These are phyloP conservation scores for Callochromis pleurospilus DNA, from an alignment of 2,113 vertebrate genomes.

Conservation along the genomic window DNA sequence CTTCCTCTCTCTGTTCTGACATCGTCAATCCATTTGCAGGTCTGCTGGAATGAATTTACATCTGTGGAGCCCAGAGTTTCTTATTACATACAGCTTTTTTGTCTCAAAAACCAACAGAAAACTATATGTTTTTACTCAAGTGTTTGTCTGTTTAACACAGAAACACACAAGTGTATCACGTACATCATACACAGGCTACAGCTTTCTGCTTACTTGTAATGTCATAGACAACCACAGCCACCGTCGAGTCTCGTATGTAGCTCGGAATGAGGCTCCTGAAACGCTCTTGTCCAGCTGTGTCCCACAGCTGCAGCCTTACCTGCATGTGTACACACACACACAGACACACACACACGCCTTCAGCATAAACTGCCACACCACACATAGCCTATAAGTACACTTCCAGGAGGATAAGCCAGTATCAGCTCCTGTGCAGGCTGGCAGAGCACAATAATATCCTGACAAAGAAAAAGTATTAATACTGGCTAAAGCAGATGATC, in stretches of 20 bases:
- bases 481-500: conserved; percentile 37
- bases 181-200: background rate
- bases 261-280: conserved; percentile 71
- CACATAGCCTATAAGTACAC: background rate
- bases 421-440: conserved; percentile 24
- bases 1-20: conserved; percentile 78
- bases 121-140: background rate
- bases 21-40: conserved; percentile 93
- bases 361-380: background rate
- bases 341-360: background rate
- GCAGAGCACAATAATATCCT: conserved; percentile 18
- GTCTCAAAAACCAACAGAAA: background rate
- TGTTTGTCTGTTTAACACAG: background rate
- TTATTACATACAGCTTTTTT: background rate
- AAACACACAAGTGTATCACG: background rate
- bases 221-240: conserved; percentile 70
- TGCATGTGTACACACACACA: conserved; percentile 11
- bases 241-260: conserved; percentile 70
- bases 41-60: conserved; percentile 90
- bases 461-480: conserved; percentile 30
- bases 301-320: conserved; percentile 70
- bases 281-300: conserved; percentile 69
- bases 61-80: conserved; percentile 65
- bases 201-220: conserved; percentile 59
- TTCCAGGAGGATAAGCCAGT: conserved; percentile 20